Base-by-base conservation (phyloP, 1,140 invertebrate species). In the Zophobas morio region DNA sequence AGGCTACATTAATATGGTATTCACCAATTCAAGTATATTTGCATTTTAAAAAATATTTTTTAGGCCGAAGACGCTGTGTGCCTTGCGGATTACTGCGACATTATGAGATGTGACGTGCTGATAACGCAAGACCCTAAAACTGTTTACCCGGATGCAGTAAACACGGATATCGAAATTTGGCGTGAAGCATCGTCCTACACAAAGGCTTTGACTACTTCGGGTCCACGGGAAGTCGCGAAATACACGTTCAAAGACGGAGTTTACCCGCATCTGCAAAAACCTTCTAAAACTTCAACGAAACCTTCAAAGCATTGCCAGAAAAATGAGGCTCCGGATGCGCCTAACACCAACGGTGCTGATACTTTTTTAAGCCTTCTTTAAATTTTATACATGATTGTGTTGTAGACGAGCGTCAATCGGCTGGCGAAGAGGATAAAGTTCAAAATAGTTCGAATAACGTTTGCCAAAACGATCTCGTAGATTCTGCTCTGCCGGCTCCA, bases 81-180 rank as follows among this genome's bases (percentile, higher is more conserved):
- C 86, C 88, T 98, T 78, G 95, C 96, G 51, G 96, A 98, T 85
- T 98, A 95, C 85, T 98, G 96, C 89, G 96, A 98, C 87, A 95
- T 98, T 79, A 96, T 98, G 92, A 90, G 97, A 77, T 98, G 96
- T 87, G 95, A 97, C 84, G 94, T 98, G 8, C 88, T 96, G 73
- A 89, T 92, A 73, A 92, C 92, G 66, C 91, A 93, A 82, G 93
- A 95, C 80, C 88, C 90, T 39, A 88, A 88, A 73, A 89, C 89
- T 40, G 88, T 90, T 60, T 87, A 88, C 80, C 87, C 86, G 63
- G 88, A 86, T 60, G 88, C 90, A 8, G 88, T 92, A 6, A 91
- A 90, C 82, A 94, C 93, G 1, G 93, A 94, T 82, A 91, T 94
- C 66, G 93, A 94, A 85, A 90, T 93, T 42, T 94, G 93, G 93